Evolutionary conservation across 2,888 invertebrate genomes (phyloP).

Genomic region (Leptinotarsa haldemani): DNA sequence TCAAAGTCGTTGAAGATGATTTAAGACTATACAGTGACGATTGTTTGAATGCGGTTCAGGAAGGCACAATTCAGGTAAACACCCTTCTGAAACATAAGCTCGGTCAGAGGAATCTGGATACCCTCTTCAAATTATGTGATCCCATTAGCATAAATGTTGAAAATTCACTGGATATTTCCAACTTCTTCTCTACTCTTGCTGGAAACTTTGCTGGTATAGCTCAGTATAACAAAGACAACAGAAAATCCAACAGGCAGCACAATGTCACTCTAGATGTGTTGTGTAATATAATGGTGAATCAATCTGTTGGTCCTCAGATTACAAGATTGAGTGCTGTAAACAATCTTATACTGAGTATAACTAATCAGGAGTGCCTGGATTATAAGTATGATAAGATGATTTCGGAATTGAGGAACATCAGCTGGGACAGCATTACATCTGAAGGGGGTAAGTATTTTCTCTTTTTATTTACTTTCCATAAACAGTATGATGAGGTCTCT

Average conservation of each 20-base stretch:
- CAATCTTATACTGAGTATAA: constrained; percentile 73
- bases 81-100: constrained; percentile 72
- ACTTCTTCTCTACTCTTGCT: constrained; percentile 84
- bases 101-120: constrained; percentile 74
- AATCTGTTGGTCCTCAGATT: constrained; percentile 72
- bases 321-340: constrained; percentile 82
- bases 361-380: constrained; percentile 82
- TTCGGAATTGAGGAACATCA: constrained; percentile 72
- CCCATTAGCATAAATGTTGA: constrained; percentile 74
- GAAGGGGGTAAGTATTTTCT: constrained; percentile 70
- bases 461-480: background rate
- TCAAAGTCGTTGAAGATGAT: constrained; percentile 82
- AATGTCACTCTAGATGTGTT: constrained; percentile 84
- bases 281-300: constrained; percentile 80
- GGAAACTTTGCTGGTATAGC: constrained; percentile 87
- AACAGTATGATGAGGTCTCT: background rate
- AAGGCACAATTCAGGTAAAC: constrained; percentile 66
- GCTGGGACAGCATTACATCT: constrained; percentile 74
- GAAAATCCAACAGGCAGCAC: constrained; percentile 73
- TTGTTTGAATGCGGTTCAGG: constrained; percentile 76
- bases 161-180: constrained; percentile 76
- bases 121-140: constrained; percentile 83
- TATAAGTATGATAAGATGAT: constrained; percentile 85
- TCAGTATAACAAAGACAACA: constrained; percentile 94
- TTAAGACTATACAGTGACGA: constrained; percentile 75